Percentiles rank a stretch among this genome's conserved stretches.
Evolutionary conservation across 2,888 invertebrate species (phyloP).

Genomic region (Geophilus truncorum): DNA sequence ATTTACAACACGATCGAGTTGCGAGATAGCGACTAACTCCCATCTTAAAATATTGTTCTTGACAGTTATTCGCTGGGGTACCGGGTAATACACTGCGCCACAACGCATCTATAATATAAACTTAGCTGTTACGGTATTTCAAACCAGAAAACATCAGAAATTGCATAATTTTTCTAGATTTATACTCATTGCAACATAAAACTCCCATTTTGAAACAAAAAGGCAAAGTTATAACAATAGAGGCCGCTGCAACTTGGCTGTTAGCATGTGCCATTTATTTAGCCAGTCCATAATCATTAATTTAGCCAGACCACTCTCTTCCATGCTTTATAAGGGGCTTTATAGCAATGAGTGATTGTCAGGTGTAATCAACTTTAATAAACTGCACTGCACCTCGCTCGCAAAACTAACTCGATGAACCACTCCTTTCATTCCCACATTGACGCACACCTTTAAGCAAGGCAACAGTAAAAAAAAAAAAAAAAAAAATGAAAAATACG

Average conservation of each 20-base stretch:
- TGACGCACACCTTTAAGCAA: background rate
- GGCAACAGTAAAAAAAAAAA: background rate
- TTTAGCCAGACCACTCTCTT: background rate
- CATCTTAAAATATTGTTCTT: background rate
- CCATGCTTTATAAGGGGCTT: background rate
- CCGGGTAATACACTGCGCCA: background rate
- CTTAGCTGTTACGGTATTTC: too few species aligned
- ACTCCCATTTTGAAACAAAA: background rate
- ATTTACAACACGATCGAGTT: background rate
- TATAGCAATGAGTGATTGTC: conserved; percentile 14
- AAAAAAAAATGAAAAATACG: background rate
- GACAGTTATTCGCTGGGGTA: background rate
- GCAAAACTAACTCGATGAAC: conserved; percentile 5
- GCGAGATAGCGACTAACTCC: background rate
- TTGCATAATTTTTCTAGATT: too few species aligned
- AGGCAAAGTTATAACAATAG: background rate
- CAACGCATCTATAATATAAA: too few species aligned
- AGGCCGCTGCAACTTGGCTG: background rate
- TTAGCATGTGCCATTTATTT: conserved; percentile 20
- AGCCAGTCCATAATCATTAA: conserved; percentile 20
- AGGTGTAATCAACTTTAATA: conserved; percentile 27
- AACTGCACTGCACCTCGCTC: background rate
- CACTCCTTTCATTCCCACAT: background rate
- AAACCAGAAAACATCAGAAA: too few species aligned
- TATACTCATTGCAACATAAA: too few species aligned